phyloP scores from a whole-genome alignment of 2,113 vertebrate genomes.

The Pseudonaja textilis region DNA sequence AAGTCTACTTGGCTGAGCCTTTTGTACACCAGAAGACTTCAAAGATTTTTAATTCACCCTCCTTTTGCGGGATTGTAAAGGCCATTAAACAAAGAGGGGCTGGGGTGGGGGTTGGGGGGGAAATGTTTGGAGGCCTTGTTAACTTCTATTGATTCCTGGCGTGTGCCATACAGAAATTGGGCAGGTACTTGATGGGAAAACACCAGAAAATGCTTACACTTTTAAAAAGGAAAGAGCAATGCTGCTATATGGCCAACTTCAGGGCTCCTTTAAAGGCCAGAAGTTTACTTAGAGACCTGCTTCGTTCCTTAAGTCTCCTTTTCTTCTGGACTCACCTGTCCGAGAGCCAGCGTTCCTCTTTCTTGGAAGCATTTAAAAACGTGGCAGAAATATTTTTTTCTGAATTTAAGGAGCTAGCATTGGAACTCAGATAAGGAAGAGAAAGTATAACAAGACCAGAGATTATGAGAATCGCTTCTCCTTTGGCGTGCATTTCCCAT shows the following conservation, averaged over 20 bases:
- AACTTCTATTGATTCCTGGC: conserved; percentile 99
- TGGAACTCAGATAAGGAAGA: neutral
- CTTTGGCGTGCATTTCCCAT: neutral
- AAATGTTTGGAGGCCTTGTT: conserved; percentile 99
- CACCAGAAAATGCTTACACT: conserved; percentile 90
- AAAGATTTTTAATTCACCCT: conserved; percentile 93
- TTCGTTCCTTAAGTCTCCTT: conserved; percentile 48
- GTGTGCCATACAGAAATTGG: conserved; percentile 98
- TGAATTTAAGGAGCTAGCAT: conserved; percentile 1
- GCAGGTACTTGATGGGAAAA: conserved; percentile 99
- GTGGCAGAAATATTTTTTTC: conserved; percentile 25
- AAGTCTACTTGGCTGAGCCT: conserved; percentile 98
- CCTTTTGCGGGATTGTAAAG: conserved; percentile 86
- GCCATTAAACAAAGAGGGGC: conserved; percentile 91
- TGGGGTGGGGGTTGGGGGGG: conserved; percentile 30
- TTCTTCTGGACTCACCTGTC: neutral
- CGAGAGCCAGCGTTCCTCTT: neutral
- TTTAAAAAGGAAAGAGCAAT: conserved; percentile 58
- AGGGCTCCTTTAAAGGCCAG: conserved; percentile 73
- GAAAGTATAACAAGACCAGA: neutral
- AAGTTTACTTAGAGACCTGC: conserved; percentile 61
- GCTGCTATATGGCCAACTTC: conserved; percentile 77
- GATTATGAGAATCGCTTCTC: neutral
- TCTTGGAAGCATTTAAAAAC: conserved; percentile 27
- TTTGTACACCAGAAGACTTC: conserved; percentile 93